phyloP scores from a whole-genome alignment of 2,113 vertebrate genomes.

The Gobiocypris rarus region DNA sequence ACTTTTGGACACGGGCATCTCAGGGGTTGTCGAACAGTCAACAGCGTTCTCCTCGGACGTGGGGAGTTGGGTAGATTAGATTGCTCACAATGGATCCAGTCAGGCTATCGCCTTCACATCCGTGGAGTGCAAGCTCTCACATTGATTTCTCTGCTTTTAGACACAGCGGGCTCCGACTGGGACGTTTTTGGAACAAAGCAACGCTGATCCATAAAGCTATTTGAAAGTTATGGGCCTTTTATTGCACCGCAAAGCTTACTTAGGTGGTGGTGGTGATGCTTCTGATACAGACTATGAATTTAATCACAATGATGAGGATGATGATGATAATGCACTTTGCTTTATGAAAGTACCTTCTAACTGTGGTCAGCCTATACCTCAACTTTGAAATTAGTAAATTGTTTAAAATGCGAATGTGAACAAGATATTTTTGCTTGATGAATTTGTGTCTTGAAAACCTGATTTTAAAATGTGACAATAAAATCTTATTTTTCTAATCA shows the following conservation, averaged over 20 bases:
- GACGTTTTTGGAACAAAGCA: constrained; percentile 22
- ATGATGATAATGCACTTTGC: constrained; percentile 54
- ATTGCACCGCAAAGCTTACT: constrained; percentile 11
- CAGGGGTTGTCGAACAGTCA: constrained; percentile 23
- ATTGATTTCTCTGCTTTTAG: constrained; percentile 40
- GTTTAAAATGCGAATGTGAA: constrained; percentile 71
- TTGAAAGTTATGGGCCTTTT: background rate
- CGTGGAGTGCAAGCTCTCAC: background rate
- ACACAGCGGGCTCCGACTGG: constrained; percentile 17
- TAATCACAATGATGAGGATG: constrained; percentile 45
- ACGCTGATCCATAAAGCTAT: background rate
- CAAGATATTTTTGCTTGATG: constrained; percentile 78
- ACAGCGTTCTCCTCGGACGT: background rate
- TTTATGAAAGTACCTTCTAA: constrained; percentile 56
- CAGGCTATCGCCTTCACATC: constrained; percentile 13
- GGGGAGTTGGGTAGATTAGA: constrained; percentile 11
- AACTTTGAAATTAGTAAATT: constrained; percentile 55
- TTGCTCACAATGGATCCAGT: constrained; percentile 15
- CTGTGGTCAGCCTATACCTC: constrained; percentile 62
- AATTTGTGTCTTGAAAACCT: constrained; percentile 69
- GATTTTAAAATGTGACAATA: constrained; percentile 90
- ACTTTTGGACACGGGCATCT: constrained; percentile 10
- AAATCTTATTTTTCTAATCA: constrained; percentile 97
- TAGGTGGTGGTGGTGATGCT: constrained; percentile 33
- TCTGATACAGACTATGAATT: constrained; percentile 52